These are phyloP conservation scores for Chloromyia formosa DNA, from an alignment of 2,888 invertebrate species.

Conservation along the genomic window DNA sequence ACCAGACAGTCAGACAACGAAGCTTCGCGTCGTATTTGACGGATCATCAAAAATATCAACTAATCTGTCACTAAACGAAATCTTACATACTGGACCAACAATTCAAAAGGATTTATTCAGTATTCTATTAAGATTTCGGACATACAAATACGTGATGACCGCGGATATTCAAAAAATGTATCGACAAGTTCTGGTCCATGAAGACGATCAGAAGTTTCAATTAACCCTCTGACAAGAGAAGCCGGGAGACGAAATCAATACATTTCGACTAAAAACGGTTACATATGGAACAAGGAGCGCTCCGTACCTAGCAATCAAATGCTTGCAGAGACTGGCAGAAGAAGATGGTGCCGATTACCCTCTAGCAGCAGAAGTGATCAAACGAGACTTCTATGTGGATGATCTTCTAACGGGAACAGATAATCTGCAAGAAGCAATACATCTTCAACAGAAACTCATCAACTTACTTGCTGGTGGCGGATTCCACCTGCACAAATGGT, in stretches of 20 bases:
- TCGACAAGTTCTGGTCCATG: not conserved
- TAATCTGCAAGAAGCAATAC: not conserved
- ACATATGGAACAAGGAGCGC: not conserved
- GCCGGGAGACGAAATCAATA: not conserved
- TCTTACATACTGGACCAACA: slow-evolving; percentile 4
- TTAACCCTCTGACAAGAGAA: not conserved
- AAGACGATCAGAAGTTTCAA: not conserved
- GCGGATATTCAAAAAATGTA: slow-evolving; percentile 10
- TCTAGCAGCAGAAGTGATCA: slow-evolving; percentile 45
- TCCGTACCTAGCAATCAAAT: not conserved
- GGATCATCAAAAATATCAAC: not conserved
- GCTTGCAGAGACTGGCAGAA: not conserved
- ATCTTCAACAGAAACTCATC: not conserved
- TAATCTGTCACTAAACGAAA: not conserved
- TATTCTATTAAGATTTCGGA: not conserved
- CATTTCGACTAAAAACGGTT: not conserved
- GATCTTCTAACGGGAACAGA: not conserved
- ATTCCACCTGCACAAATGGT: slow-evolving; percentile 2
- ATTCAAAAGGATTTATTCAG: not conserved
- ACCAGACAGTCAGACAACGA: not conserved
- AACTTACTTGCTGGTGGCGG: not conserved
- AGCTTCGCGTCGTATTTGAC: not conserved
- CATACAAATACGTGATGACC: not conserved
- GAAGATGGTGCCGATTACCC: slow-evolving; percentile 3
- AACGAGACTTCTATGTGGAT: slow-evolving; percentile 51